Percentiles rank a stretch among this genome's conserved stretches.
phyloP scores from a whole-genome alignment of 2,888 invertebrate species.

The Agonopterix heracliana region DNA sequence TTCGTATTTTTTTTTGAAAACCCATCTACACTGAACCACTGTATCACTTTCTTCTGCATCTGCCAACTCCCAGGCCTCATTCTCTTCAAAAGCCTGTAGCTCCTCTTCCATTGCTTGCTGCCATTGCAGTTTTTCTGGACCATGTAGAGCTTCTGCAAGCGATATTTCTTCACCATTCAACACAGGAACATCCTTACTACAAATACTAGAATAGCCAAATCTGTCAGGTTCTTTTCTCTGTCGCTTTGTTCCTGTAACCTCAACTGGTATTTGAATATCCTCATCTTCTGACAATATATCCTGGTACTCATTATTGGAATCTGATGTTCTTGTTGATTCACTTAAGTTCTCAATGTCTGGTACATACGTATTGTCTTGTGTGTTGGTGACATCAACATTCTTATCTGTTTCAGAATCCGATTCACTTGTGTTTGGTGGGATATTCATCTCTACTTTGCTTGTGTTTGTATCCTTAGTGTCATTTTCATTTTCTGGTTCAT shows the following conservation, averaged over 20 bases:
- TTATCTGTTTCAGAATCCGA: background rate
- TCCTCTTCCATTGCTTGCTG: conserved; percentile 7
- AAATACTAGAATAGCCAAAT: conserved; percentile 10
- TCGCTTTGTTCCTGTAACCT: background rate
- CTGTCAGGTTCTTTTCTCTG: conserved; percentile 7
- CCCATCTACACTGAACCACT: conserved; percentile 1
- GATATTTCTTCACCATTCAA: background rate
- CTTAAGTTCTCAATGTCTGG: background rate
- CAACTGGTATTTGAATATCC: background rate
- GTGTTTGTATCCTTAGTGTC: too few species aligned
- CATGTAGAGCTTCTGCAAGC: conserved; percentile 1
- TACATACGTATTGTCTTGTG: background rate
- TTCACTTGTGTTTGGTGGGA: too few species aligned
- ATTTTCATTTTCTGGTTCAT: background rate
- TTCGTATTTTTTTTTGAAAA: background rate
- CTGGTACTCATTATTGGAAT: too few species aligned
- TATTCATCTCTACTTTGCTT: too few species aligned
- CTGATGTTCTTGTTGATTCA: background rate
- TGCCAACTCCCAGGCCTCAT: conserved; percentile 7
- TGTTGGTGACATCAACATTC: background rate
- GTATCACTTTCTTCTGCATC: conserved; percentile 4
- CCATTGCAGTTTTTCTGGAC: conserved; percentile 10
- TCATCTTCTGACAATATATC: too few species aligned
- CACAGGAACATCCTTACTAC: background rate
- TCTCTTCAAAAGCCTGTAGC: conserved; percentile 8